Percentiles rank a stretch among this genome's conserved stretches.
Conservation (phyloP, 2,797 vertebrate genomes). For the Falco concolor region DNA sequence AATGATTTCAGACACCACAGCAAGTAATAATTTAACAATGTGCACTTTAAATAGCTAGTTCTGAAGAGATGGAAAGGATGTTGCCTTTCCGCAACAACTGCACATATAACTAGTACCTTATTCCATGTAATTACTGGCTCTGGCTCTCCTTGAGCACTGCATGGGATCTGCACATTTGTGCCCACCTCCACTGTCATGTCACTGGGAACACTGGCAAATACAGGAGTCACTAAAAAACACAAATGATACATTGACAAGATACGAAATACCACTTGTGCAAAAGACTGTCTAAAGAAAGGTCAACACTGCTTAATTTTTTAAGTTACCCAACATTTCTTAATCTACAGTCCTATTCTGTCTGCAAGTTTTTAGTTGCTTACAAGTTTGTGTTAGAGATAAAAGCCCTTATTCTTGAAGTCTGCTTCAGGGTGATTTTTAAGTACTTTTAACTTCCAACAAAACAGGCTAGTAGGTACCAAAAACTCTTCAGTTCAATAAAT, state of each 20-base stretch:
- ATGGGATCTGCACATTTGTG: conserved; percentile 90
- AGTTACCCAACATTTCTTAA: not conserved
- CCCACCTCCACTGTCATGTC: conserved; percentile 94
- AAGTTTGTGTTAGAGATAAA: not conserved
- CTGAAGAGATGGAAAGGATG: not conserved
- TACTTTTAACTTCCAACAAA: not conserved
- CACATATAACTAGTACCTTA: conserved; percentile 81
- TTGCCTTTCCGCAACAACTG: not conserved
- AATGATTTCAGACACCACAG: not conserved
- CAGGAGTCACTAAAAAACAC: conserved; percentile 85
- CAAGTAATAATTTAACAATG: not conserved
- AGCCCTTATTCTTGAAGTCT: not conserved
- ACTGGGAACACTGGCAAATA: conserved; percentile 91
- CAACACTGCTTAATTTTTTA: not conserved
- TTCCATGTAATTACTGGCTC: conserved; percentile 95
- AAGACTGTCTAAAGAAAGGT: not conserved
- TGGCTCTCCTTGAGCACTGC: conserved; percentile 93
- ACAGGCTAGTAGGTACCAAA: not conserved
- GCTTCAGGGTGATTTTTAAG: not conserved
- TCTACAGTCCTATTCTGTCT: not conserved
- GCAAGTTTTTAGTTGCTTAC: not conserved
- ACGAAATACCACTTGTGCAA: not conserved
- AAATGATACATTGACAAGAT: not conserved
- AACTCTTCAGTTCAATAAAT: not conserved
- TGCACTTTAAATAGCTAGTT: not conserved